Base-by-base conservation (phyloP, 2,113 vertebrate species). In the Nibea coibor region DNA sequence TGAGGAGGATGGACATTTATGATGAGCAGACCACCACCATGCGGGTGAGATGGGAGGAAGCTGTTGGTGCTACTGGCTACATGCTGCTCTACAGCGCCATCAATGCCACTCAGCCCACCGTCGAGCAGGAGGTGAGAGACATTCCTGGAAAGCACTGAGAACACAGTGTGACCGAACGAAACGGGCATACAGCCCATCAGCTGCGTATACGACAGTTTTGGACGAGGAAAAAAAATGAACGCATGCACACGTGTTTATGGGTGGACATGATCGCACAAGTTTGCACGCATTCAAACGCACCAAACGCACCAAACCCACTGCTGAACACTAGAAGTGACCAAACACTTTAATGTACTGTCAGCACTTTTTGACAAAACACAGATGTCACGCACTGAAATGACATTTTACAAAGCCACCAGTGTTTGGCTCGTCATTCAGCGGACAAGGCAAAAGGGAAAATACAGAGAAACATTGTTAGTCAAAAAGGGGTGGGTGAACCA, bases 21-120 rank as follows among this genome's bases (percentile, higher is more conserved):
- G 97, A 99, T 16, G 86, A 96, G 74, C 95, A 93, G 73, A 89
- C 95, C 24, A 98, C 96, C 71, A 96, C 95, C 76, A 98, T 99
- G 97, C 92, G 93, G 15, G 97, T 97, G 73, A 96, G 95, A 82
- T 99, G 98, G 98, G 95, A 97, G 80, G 89, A 92, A 50, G 95
- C 93, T 0, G 78, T 14, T 3, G 97, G 96, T 22, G 97, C 97
- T 53, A 96, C 96, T 5, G 96, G 96, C 68, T 99, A 99, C 91
- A 92, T 94, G 81, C 81, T 99, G 78, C 95, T 94, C 0, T 97
- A 98, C 48, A 95, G 94, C 0, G 89, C 97, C 71, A 85, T 96
- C 66, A 97, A 97, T 26, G 95, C 96, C 59, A 96, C 96, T 15
- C 73, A 94, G 62, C 90, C 95, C 31, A 77, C 89, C 14, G 39